Conservation (phyloP, 2,797 vertebrate genomes). For the Lepilemur ruficaudatus region DNA sequence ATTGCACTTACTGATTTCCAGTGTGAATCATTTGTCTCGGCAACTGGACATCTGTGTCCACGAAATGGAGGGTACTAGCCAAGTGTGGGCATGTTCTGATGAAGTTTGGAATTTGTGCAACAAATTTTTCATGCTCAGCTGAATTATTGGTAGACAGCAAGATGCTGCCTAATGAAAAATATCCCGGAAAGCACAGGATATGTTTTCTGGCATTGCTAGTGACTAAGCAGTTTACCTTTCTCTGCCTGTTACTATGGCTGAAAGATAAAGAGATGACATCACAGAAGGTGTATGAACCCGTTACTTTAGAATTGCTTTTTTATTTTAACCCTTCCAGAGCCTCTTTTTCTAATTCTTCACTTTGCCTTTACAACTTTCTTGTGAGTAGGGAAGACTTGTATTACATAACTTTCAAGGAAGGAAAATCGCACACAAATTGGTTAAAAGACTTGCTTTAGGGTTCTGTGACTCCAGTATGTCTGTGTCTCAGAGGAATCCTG, state of each 20-base stretch:
- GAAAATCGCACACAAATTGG: background rate
- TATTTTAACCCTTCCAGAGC: background rate
- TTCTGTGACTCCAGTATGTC: background rate
- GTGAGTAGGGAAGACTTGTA: background rate
- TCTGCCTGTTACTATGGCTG: background rate
- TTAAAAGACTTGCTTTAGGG: background rate
- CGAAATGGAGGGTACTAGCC: background rate
- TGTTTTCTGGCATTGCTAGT: background rate
- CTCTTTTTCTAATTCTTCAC: background rate
- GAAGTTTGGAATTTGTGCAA: constrained; percentile 15
- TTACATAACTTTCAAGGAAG: background rate
- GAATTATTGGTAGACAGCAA: background rate
- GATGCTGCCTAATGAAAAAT: constrained; percentile 45
- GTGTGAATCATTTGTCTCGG: constrained; percentile 14
- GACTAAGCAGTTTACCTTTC: background rate
- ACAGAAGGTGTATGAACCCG: background rate
- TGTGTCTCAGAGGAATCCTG: background rate
- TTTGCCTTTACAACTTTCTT: background rate
- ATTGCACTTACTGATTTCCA: background rate
- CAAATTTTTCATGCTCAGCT: background rate
- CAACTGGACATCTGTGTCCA: constrained; percentile 31
- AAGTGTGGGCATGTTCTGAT: constrained; percentile 24
- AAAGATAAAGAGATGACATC: background rate
- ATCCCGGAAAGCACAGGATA: background rate
- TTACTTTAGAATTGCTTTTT: background rate